phyloP scores from a whole-genome alignment of 2,113 vertebrate genomes.

The Lathamus discolor region DNA sequence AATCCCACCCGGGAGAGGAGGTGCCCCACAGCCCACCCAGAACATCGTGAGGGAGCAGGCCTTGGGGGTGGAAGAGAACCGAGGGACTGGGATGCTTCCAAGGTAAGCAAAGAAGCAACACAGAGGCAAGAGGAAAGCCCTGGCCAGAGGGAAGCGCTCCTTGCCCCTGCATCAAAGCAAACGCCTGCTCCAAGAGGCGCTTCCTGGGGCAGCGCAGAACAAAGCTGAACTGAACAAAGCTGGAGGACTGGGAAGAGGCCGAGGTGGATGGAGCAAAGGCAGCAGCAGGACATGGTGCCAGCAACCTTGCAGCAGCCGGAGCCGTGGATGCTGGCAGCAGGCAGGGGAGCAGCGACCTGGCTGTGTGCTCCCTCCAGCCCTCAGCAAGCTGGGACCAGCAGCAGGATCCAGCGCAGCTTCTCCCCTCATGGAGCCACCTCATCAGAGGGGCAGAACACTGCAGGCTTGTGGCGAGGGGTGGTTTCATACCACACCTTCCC shows the following conservation, averaged over 20 bases:
- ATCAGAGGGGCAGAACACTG: rapidly evolving
- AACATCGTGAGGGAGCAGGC: not conserved
- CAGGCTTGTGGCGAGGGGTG: not conserved
- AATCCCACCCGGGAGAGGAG: not conserved
- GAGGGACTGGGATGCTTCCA: not conserved
- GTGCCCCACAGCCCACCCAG: rapidly evolving
- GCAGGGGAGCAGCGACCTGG: not conserved
- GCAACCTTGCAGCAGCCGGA: not conserved
- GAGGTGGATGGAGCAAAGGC: not conserved
- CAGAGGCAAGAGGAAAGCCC: not conserved
- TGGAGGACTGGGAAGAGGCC: not conserved
- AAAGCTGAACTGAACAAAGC: conserved; percentile 48
- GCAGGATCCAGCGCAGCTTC: not conserved
- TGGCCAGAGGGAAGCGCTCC: not conserved
- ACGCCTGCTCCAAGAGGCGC: not conserved
- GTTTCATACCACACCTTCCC: not conserved
- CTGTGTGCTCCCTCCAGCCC: not conserved
- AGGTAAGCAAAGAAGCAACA: not conserved
- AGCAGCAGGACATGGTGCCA: not conserved
- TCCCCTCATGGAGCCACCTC: not conserved
- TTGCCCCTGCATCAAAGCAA: not conserved
- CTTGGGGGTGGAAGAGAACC: not conserved
- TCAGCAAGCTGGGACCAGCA: rapidly evolving
- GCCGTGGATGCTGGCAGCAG: not conserved
- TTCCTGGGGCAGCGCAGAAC: conserved; percentile 7